A percentile compares a stretch with the other conserved stretches of the same genome.
These are phyloP conservation scores for Campylomormyrus numenius DNA, from an alignment of 2,113 vertebrate species.

Conservation along the genomic window DNA sequence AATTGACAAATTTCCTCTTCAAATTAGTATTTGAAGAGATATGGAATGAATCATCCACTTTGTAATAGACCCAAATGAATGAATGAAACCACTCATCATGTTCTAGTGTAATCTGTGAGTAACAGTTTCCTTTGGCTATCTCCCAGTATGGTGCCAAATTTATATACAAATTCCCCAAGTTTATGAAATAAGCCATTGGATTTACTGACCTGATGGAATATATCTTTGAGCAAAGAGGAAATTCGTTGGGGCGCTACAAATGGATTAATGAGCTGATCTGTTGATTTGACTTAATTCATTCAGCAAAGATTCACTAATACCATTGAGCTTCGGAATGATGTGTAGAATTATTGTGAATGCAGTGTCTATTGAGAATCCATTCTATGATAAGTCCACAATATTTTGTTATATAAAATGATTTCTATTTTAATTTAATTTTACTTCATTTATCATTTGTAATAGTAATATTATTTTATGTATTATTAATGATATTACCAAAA, in stretches of 20 bases:
- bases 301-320: background rate
- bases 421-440: background rate
- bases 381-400: background rate
- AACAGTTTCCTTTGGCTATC: constrained; percentile 8
- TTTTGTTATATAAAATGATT: background rate
- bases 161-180: constrained; percentile 13
- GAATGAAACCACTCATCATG: constrained; percentile 11
- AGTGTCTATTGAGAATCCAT: background rate
- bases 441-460: background rate
- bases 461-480: background rate
- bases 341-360: background rate
- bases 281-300: constrained; percentile 13
- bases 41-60: constrained; percentile 12
- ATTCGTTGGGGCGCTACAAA: background rate
- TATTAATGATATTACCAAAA: background rate
- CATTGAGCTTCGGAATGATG: background rate
- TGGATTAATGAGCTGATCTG: constrained; percentile 10
- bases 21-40: background rate
- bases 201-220: constrained; percentile 4
- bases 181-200: background rate
- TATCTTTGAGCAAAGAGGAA: constrained; percentile 1
- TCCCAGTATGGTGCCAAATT: constrained; percentile 1
- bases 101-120: constrained; percentile 10
- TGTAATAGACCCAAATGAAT: constrained; percentile 14
- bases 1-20: background rate